Conservation (phyloP, 2,888 invertebrate species). For the Eupithecia insigniata region DNA sequence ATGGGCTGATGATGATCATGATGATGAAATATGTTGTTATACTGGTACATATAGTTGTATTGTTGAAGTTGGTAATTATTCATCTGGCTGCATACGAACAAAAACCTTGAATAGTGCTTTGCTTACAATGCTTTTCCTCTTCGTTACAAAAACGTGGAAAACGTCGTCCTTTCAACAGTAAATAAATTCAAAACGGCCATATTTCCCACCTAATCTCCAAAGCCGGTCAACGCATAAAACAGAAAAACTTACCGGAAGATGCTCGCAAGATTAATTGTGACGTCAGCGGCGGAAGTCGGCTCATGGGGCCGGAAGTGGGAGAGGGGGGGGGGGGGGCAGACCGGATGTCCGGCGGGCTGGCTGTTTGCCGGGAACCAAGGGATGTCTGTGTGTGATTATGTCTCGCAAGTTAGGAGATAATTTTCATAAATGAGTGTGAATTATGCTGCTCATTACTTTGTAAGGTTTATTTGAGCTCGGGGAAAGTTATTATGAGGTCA, state of each 20-base stretch:
- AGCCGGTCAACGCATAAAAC: slow-evolving; percentile 50
- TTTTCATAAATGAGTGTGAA: slow-evolving; percentile 44
- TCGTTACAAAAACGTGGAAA: background rate
- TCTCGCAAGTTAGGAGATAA: slow-evolving; percentile 46
- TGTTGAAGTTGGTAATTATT: background rate
- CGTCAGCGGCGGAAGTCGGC: slow-evolving; percentile 60
- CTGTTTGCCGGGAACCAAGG: slow-evolving; percentile 54
- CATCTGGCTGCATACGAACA: background rate
- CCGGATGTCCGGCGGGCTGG: slow-evolving; percentile 70
- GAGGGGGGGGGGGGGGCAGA: slow-evolving; percentile 54
- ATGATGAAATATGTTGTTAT: too few relatives aligned
- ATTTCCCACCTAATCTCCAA: slow-evolving; percentile 35
- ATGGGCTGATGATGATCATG: too few relatives aligned
- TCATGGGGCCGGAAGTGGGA: slow-evolving; percentile 46
- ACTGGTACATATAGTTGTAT: too few relatives aligned
- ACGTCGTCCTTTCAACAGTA: slow-evolving; percentile 6
- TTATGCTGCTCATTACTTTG: slow-evolving; percentile 33
- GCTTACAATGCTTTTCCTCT: background rate
- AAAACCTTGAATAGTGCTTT: background rate
- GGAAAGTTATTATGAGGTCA: background rate
- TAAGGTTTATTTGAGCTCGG: slow-evolving; percentile 1
- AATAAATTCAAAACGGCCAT: slow-evolving; percentile 31
- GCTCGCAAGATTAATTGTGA: slow-evolving; percentile 63
- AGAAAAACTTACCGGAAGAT: slow-evolving; percentile 64
- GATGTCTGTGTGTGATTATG: slow-evolving; percentile 47